A percentile compares a stretch with the other conserved stretches of the same genome.
Conservation (phyloP, 53 echinoderm and acorn worm species). For the Holothuria leucospilota region DNA sequence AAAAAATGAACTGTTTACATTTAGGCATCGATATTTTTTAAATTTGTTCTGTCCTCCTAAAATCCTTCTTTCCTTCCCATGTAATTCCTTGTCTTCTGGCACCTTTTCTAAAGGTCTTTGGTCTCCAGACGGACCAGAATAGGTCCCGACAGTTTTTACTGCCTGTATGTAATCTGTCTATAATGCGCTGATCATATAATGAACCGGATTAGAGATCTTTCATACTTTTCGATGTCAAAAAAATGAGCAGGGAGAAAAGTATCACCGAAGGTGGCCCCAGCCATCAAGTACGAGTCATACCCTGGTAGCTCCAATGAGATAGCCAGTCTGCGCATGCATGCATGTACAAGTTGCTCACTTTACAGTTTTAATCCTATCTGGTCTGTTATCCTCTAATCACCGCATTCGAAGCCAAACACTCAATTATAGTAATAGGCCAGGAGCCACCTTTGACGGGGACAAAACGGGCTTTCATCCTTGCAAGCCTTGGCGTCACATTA, state of each 20-base stretch:
- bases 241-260: not conserved
- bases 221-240: not conserved
- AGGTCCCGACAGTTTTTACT: too few species aligned
- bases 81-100: too few species aligned
- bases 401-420: constrained; percentile 29
- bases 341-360: not conserved
- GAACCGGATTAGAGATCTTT: constrained; percentile 13
- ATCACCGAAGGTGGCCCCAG: constrained; percentile 12
- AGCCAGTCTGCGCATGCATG: too few species aligned
- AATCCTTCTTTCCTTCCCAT: too few species aligned
- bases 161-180: too few species aligned
- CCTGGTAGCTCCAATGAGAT: too few species aligned
- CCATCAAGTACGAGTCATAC: not conserved
- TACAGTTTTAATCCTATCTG: not conserved
- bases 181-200: not conserved
- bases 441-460: constrained; percentile 15
- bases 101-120: too few species aligned
- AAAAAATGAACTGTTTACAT: too few species aligned
- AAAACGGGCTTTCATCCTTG: not conserved
- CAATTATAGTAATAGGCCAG: constrained; percentile 35
- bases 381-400: constrained; percentile 15
- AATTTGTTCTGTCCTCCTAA: too few species aligned
- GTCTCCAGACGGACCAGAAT: too few species aligned
- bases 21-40: too few species aligned
- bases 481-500: constrained; percentile 34